Base-by-base conservation (phyloP, 64 coral and sea anemone genomes). In the Actinia equina region DNA sequence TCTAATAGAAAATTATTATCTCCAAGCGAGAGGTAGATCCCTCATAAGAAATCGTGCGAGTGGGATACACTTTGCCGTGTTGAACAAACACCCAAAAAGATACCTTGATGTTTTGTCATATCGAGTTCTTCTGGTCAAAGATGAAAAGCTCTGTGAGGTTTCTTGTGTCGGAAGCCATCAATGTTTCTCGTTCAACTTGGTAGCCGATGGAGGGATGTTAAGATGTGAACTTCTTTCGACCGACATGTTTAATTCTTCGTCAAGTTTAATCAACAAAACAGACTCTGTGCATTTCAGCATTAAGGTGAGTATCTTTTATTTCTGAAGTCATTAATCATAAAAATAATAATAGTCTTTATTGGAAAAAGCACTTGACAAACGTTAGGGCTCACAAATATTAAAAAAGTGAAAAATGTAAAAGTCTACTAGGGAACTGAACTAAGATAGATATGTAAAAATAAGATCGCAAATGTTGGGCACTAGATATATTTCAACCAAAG, bases 221-320 rank as follows among this genome's bases (percentile, higher is more conserved):
- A 10, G 69, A 15, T 74, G 69, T 41, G 69, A 74, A 26, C n/a
- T 74, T 74, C 69, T 74, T 74, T 26, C 69, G 1, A 74, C 25
- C n/a, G 69, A 74, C 69, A 74, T 74, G 69, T 74, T 74, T 41
- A 74, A 74, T 16, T 74, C 69, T 30, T 74, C 69, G 25, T 26
- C 37, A 27, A 27, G 41, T 30, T 30, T 74, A 0, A 37, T 74
- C 27, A 30, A 30, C 69, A 74, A 74, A 14, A 41, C 69, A 30
- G 41, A 74, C 27, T 74, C 69, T 30, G 12, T 74, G 4, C 69
- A 74, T 5, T 71, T 71, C 69, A 71, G 69, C 69, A 71, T 71
- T 14, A 71, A 71, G 26, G 69, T 71, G 41, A 26, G 8, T 41
- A 27, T 19, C 55, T 57, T 65, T 65, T 4, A 65, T 65, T n/a